A percentile compares a stretch with the other conserved stretches of the same genome.
Conservation (phyloP, 2,888 invertebrate species). For the Clitarchus hookeri region DNA sequence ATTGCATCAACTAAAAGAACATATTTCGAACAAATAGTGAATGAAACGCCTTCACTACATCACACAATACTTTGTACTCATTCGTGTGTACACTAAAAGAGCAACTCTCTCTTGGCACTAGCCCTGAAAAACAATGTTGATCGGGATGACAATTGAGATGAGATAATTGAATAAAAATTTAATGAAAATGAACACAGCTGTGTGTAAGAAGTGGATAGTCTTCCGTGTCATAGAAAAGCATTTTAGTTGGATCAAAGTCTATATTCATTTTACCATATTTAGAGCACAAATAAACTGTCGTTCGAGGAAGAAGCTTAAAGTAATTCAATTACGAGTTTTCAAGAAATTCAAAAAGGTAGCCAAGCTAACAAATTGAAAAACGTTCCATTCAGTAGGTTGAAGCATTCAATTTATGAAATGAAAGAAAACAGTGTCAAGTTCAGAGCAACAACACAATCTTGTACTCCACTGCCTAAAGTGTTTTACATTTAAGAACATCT, state of each 20-base stretch:
- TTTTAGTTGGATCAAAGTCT: neutral
- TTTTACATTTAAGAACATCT: too few species aligned
- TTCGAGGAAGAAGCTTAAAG: neutral
- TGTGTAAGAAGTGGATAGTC: neutral
- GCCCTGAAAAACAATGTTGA: neutral
- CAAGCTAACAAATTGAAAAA: too few species aligned
- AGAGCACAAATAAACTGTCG: neutral
- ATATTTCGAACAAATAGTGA: neutral
- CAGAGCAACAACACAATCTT: too few species aligned
- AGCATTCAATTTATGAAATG: too few species aligned
- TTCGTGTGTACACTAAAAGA: neutral
- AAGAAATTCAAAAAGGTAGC: too few species aligned
- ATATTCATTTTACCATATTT: neutral
- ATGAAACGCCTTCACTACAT: neutral
- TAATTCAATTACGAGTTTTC: too few species aligned
- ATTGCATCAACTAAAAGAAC: neutral
- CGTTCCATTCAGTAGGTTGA: too few species aligned
- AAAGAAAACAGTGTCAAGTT: too few species aligned
- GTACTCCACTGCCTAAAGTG: too few species aligned
- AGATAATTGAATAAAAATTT: neutral
- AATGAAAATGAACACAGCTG: neutral
- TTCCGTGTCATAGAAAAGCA: neutral
- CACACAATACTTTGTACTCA: neutral
- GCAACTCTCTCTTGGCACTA: neutral
- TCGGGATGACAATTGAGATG: neutral